Percentiles rank a stretch among this genome's conserved stretches.
phyloP scores from a whole-genome alignment of 2,888 invertebrate species.

The Dichetophora obliterata region DNA sequence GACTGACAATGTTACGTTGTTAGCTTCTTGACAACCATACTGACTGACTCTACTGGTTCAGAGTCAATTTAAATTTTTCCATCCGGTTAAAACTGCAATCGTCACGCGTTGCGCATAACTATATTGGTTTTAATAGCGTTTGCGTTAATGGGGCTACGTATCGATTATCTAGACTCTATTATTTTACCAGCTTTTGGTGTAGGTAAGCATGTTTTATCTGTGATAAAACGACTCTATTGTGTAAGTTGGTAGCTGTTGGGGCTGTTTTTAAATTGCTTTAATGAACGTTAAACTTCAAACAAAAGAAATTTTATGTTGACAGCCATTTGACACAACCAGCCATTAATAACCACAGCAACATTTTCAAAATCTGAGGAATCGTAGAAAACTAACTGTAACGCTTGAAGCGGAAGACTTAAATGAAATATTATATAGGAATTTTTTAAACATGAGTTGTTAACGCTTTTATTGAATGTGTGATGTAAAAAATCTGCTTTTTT shows the following conservation, averaged over 20 bases:
- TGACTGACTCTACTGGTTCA: background rate
- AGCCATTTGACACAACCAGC: too few relatives aligned
- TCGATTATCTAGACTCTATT: background rate
- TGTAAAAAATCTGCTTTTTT: too few relatives aligned
- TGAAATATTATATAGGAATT: too few relatives aligned
- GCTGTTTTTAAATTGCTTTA: background rate
- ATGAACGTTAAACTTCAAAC: too few relatives aligned
- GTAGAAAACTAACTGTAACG: too few relatives aligned
- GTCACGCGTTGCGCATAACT: constrained; percentile 8
- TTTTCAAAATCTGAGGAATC: too few relatives aligned
- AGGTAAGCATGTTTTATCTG: background rate
- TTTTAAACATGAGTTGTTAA: too few relatives aligned
- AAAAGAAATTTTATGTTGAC: too few relatives aligned
- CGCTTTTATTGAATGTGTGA: too few relatives aligned
- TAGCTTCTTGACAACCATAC: background rate
- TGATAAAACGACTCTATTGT: background rate
- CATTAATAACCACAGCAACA: too few relatives aligned
- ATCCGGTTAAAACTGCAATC: constrained; percentile 2
- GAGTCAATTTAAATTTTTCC: background rate
- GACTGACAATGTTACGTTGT: background rate
- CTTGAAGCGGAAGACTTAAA: too few relatives aligned
- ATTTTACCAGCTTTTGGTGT: background rate
- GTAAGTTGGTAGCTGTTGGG: background rate
- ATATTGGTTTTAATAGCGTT: background rate
- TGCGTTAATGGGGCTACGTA: constrained; percentile 14